Evolutionary conservation across 2,113 vertebrate species (phyloP), one percentile per base, ranked within the genome.

Genomic region (Chrysemys picta): DNA sequence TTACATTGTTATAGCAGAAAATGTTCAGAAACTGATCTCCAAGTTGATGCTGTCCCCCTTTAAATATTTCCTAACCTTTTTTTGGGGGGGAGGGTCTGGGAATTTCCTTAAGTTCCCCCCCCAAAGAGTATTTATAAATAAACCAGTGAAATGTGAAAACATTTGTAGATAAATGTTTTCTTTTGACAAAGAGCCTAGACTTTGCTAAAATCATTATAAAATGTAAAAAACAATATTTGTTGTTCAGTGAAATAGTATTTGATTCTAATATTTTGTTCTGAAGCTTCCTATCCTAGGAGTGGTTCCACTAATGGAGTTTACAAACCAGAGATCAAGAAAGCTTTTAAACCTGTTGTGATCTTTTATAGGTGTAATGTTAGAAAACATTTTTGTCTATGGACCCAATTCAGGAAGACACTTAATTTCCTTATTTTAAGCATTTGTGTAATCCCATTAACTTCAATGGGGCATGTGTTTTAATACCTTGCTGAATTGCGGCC

Each of bases 1-100:
- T 84, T 91, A 84, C n/a, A 42, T 93, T 91, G 78, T 93, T 92
- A 62, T 25, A 38, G 59, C 87, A 72, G 72, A 29, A 79, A 50
- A 85, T 78, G 13, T 72, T 94, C 87, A 92, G 91, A 92, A 94
- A 84, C n/a, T 80, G 50, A 22, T 69, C 91, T 57, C 38, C 14
- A 42, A 90, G 52, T 57, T 87, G 76, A 54, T 96, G 11, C 1
- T 93, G 76, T 35, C 56, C 62, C 14, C 16, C 62, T 95, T 95
- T 96, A 90, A 89, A 84, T 86, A 84, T 7, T 85, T 80, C 19
- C 80, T 14, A 56, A 72, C 78, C 16, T n/a, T 88, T 85, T 12
- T 75, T 89, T 95, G 93, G 13, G 50, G 50, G 14, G 50, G 4
- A 4, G 50, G 69, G 82, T 59, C 59, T 80, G 79, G 59, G 82